Conservation (phyloP, 1,140 invertebrate genomes). For the Berghia stephanieae region DNA sequence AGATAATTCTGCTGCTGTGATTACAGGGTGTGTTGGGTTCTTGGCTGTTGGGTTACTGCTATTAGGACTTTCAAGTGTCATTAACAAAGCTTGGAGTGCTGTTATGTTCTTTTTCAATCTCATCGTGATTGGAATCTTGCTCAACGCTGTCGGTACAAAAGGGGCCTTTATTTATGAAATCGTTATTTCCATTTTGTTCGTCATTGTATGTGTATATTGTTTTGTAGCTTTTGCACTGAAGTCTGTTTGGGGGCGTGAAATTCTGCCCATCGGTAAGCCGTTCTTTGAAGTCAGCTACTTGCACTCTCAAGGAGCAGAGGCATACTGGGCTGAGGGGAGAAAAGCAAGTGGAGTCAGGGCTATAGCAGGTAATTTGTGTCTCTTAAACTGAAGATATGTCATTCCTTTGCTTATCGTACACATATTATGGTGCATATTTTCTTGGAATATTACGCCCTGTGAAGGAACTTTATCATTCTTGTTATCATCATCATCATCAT, state of each 20-base stretch:
- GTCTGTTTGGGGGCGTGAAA: slow-evolving; percentile 38
- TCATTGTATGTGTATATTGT: slow-evolving; percentile 46
- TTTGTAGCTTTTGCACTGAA: slow-evolving; percentile 43
- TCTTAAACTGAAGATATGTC: background rate
- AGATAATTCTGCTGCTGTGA: slow-evolving; percentile 34
- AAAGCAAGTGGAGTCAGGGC: slow-evolving; percentile 46
- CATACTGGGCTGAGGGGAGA: slow-evolving; percentile 45
- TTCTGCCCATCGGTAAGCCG: slow-evolving; percentile 51
- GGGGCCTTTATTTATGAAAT: slow-evolving; percentile 40
- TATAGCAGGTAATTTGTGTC: slow-evolving; percentile 45
- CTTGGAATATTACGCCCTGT: background rate
- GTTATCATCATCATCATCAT: slow-evolving; percentile 3
- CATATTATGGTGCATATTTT: background rate
- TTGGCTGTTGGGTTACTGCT: slow-evolving; percentile 41
- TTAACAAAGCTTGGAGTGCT: slow-evolving; percentile 48
- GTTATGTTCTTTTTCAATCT: slow-evolving; percentile 43
- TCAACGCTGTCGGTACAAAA: slow-evolving; percentile 33
- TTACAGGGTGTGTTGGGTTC: slow-evolving; percentile 42
- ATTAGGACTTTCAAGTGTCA: slow-evolving; percentile 40
- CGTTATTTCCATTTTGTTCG: slow-evolving; percentile 42
- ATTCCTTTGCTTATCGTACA: background rate
- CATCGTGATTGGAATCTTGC: slow-evolving; percentile 43
- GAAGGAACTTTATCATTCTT: background rate
- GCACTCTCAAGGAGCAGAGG: slow-evolving; percentile 39
- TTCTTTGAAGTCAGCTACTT: slow-evolving; percentile 48